Evolutionary conservation across 2,888 invertebrate species (phyloP), one percentile per base, ranked within the genome.

Genomic region (Mythimna ferrago): DNA sequence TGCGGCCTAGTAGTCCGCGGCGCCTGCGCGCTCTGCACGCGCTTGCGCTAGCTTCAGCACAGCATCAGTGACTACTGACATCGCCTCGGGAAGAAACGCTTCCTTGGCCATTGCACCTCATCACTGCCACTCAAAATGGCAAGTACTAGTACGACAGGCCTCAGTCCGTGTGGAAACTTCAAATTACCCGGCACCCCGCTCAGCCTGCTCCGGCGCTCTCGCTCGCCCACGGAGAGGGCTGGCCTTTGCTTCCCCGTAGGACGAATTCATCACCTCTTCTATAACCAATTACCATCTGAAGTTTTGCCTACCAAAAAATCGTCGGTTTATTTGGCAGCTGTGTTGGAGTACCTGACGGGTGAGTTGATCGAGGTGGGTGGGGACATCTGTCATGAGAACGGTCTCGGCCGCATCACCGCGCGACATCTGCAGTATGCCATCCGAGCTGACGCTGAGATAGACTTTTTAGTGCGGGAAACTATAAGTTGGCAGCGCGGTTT

Each of bases 121-220:
- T 53, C 9, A 41, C 16, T 53, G 41, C 16, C 35, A 14, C 19
- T 58, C n/a, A 48, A 19, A n/a, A 67, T 58, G 58, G 19, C 38
- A 14, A 32, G 19, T 10, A 4, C 11, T 19, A 58, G 44, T 38
- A 14, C 73, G 1, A 48, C 48, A 14, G 48, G 38, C 21, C 1
- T 41, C 26, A 63, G 63, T 38, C 57, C 76, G 2, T 76, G 63
- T 60, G 80, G 74, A 16, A 0, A 48, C 0, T 76, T 64, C 21
- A 80, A 80, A 53, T 2, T 80, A 48, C 80, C 76, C 0, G 80
- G 76, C 10, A 10, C 41, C 14, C 79, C 80, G 0, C 58, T 53
- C 14, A 73, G 73, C 19, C 2, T 32, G 57, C 44, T 53, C 26
- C 53, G 76, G 4, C 57, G 62, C 14, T 0, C 5, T 9, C 48